Conservation (phyloP, 2,113 vertebrate species). For the Antechinus stuartii region DNA sequence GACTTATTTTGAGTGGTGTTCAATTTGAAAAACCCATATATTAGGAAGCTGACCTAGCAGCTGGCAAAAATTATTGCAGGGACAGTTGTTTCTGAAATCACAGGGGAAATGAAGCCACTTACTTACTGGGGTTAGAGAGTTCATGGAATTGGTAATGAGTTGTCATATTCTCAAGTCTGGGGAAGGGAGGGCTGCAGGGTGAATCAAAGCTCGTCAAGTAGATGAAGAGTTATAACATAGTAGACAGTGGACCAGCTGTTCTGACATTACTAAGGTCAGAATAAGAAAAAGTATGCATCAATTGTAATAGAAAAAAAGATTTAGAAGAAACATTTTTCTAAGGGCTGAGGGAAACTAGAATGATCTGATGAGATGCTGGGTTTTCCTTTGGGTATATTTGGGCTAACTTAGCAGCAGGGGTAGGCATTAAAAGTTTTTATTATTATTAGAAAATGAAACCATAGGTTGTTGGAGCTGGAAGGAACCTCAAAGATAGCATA, state of each 20-base stretch:
- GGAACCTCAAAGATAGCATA: neutral
- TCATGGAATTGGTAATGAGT: neutral
- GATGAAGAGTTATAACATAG: neutral
- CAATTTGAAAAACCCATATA: neutral
- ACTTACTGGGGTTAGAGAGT: conserved; percentile 25
- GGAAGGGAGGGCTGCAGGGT: neutral
- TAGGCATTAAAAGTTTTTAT: neutral
- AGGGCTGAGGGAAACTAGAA: neutral
- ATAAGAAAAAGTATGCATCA: rapidly evolving
- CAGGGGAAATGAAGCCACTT: neutral
- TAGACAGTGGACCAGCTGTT: neutral
- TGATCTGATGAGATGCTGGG: neutral
- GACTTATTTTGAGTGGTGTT: neutral
- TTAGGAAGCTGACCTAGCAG: neutral
- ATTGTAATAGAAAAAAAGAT: neutral
- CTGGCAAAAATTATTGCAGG: neutral
- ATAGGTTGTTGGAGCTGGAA: neutral
- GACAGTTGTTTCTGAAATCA: neutral
- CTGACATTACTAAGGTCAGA: neutral
- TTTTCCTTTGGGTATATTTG: neutral
- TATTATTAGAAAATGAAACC: neutral
- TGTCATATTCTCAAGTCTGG: neutral
- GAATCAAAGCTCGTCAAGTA: neutral
- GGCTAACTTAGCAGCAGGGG: neutral
- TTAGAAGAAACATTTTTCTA: neutral